Evolutionary conservation across 2,113 vertebrate species (phyloP), one percentile per base, ranked within the genome.

Genomic region (Oreochromis spilurus): DNA sequence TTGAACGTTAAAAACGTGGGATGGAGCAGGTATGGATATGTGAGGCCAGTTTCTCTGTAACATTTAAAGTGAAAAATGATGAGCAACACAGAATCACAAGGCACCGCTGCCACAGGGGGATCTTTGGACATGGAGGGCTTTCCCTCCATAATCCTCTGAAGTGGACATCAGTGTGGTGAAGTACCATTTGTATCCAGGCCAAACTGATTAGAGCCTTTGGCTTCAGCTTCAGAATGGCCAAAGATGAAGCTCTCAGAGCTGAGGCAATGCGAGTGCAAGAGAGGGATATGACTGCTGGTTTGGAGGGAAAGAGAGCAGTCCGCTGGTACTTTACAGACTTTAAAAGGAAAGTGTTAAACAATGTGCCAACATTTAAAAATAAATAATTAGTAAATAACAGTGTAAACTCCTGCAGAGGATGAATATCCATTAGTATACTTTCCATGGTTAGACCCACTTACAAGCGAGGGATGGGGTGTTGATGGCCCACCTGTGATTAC

Each of bases 131-230:
- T 48, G 70, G 24, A 50, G 70, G 70, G 14, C 43, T 75, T 75
- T 48, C 26, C 43, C 24, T 50, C 1, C 43, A 75, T 48, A 75
- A 31, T 75, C 43, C 43, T 75, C 70, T 75, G 43, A 75, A 48
- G 70, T 75, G 70, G 70, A 75, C 43, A 75, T 75, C 43, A 75
- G 70, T 75, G 70, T 75, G 43, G 43, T 50, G 70, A 75, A 50
- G 70, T 48, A 75, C 70, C 24, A 29, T 48, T 45, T 45, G 43
- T 48, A 29, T 75, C 43, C 43, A 29, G 43, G 43, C 70, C 70
- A 75, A 50, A 75, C 24, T 75, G 43, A 48, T 75, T 75, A 75
- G 70, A 75, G 70, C 24, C 43, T 75, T 75, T 75, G 70, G 70
- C 70, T 5, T 75, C 24, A 75, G 70, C 70, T 48, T 75, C 70